Base-by-base conservation (phyloP, 2,888 invertebrate genomes). In the Apodemia zela region DNA sequence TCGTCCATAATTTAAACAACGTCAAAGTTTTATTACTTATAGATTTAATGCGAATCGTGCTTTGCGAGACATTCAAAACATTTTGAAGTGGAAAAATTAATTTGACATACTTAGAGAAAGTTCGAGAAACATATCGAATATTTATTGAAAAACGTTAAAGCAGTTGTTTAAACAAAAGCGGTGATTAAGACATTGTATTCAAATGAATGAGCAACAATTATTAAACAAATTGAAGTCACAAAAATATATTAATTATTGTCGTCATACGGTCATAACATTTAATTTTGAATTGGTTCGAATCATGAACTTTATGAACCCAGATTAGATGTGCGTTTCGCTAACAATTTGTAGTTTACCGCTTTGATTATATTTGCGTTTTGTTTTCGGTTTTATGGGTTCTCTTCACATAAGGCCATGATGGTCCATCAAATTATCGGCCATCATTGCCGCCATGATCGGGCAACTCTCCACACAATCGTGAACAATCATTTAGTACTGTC, bases 121-220 rank as follows among this genome's bases (percentile, higher is more conserved):
- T 51, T 51, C 49, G 49, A 51, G 49, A 51, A 51, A 51, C 49
- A 51, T 21, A 51, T 51, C 17, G 17, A 21, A 21, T 21, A 51
- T 51, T 18, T 49, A 51, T 51, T 51, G 49, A 18, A 21, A 49
- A 17, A 49, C 11, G 49, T 18, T 5, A 10, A 54, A 21, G 10
- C 51, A 54, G 51, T 54, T 54, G 51, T 54, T 54, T 25, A 54
- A 54, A 54, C 6, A 54, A 10, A 54, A 5, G 13, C 21, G 51
- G 13, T 25, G 25, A 54, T 51, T 54, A 54, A 54, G 51, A 54
- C 51, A 54, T 54, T 54, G 51, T 54, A 54, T 54, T 54, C 21
- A 54, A 54, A 54, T 54, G 25, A 17, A 47, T 47, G 45, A 38
- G 15, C 38, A 38, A 38, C 38, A 38, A 38, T 38, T 8, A 33